Evolutionary conservation across 2,888 invertebrate genomes (phyloP).

Genomic region (Ganaspis brasiliensis): DNA sequence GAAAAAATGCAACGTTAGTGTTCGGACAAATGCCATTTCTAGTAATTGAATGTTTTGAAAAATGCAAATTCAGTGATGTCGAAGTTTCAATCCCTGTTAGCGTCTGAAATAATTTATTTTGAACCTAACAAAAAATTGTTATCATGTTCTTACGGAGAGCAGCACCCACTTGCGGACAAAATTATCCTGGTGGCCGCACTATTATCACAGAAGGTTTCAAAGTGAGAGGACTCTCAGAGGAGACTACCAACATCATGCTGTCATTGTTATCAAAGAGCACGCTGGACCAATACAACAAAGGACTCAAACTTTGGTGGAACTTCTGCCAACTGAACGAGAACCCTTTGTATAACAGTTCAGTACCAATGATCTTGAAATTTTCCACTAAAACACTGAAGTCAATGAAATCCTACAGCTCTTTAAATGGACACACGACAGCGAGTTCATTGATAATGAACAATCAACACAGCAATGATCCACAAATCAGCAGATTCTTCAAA

Average conservation of each 20-base stretch:
- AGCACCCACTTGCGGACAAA: conserved; percentile 56
- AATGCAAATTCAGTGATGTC: no score
- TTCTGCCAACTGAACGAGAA: conserved; percentile 50
- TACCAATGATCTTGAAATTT: background rate
- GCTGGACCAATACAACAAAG: conserved; percentile 60
- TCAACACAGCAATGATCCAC: conserved; percentile 49
- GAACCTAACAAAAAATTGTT: conserved; percentile 54
- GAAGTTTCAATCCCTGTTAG: no score
- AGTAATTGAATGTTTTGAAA: no score
- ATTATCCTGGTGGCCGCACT: conserved; percentile 55
- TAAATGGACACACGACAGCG: conserved; percentile 37
- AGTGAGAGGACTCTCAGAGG: conserved; percentile 56
- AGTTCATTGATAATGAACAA: conserved; percentile 12
- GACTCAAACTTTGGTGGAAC: conserved; percentile 59
- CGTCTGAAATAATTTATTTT: conserved; percentile 30
- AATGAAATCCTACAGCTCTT: conserved; percentile 51
- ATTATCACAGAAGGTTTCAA: conserved; percentile 62
- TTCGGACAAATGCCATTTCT: no score
- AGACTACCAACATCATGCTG: conserved; percentile 49
- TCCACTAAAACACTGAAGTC: conserved; percentile 3
- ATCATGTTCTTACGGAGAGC: conserved; percentile 60
- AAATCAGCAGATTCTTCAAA: conserved; percentile 60
- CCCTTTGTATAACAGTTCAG: background rate
- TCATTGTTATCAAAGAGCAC: conserved; percentile 62
- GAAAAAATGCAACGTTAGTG: no score